Percentiles rank a stretch among this genome's conserved stretches.
These are phyloP conservation scores for Phragmatobia fuliginosa DNA, from an alignment of 2,888 invertebrate genomes.

Conservation along the genomic window DNA sequence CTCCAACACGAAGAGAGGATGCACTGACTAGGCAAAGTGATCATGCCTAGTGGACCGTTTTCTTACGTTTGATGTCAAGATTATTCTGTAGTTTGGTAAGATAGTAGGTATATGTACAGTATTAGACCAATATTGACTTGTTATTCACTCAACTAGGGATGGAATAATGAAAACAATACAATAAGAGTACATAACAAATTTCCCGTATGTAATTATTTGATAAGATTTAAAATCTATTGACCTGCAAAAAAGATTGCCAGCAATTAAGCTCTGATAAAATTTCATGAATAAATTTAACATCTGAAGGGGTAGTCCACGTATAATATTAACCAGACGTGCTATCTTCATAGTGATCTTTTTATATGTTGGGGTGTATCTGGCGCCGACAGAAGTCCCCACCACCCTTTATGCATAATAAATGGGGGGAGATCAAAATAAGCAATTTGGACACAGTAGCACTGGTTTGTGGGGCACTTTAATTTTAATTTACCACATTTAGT, in stretches of 20 bases:
- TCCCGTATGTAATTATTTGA: not conserved
- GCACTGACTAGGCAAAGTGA: too few relatives aligned
- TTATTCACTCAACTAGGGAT: not conserved
- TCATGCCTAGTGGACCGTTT: too few relatives aligned
- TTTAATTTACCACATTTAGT: constrained; percentile 72
- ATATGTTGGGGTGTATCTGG: constrained; percentile 62
- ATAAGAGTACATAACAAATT: not conserved
- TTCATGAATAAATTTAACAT: constrained; percentile 27
- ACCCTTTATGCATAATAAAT: constrained; percentile 81
- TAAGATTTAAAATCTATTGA: constrained; percentile 8
- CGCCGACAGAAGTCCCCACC: constrained; percentile 58
- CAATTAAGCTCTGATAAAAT: constrained; percentile 21
- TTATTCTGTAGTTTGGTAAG: too few relatives aligned
- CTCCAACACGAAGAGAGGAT: too few relatives aligned
- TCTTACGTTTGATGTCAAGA: too few relatives aligned
- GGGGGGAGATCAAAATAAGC: constrained; percentile 77
- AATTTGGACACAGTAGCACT: constrained; percentile 79
- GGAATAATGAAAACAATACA: not conserved
- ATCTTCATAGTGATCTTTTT: constrained; percentile 66
- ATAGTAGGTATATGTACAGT: not conserved
- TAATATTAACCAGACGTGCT: constrained; percentile 55
- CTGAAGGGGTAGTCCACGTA: constrained; percentile 34
- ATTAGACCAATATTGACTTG: not conserved
- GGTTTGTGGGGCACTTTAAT: constrained; percentile 77
- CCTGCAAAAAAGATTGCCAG: constrained; percentile 17